A percentile compares a stretch with the other conserved stretches of the same genome.
phyloP scores from a whole-genome alignment of 2,888 invertebrate species.

The Standfussiana lucernea region DNA sequence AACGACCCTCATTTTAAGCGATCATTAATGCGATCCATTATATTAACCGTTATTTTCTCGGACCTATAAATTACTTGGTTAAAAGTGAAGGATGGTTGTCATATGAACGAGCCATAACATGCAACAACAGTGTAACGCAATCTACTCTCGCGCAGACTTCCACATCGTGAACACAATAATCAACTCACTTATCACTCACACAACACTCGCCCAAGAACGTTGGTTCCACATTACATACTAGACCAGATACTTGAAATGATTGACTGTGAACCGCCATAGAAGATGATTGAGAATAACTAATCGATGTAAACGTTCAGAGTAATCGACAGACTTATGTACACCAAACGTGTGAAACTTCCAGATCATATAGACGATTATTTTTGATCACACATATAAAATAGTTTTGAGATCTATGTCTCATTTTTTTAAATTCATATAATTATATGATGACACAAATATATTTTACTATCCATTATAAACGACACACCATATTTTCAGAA shows the following conservation, averaged over 20 bases:
- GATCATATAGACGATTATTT: slow-evolving; percentile 46
- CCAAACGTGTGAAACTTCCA: slow-evolving; percentile 27
- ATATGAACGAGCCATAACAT: slow-evolving; percentile 27
- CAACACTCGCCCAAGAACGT: slow-evolving; percentile 35
- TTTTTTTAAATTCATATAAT: slow-evolving; percentile 44
- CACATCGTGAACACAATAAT: slow-evolving; percentile 39
- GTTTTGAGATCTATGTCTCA: slow-evolving; percentile 59
- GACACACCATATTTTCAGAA: slow-evolving; percentile 69
- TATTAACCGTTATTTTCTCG: neutral
- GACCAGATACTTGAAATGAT: slow-evolving; percentile 17
- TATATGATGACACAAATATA: slow-evolving; percentile 60
- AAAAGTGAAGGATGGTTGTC: neutral
- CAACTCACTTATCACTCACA: slow-evolving; percentile 29
- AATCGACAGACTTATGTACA: slow-evolving; percentile 47
- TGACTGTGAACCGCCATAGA: slow-evolving; percentile 27
- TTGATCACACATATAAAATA: slow-evolving; percentile 61
- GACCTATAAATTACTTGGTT: neutral
- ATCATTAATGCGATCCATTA: neutral
- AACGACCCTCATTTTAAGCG: neutral
- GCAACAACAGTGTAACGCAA: slow-evolving; percentile 36
- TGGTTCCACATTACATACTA: slow-evolving; percentile 30
- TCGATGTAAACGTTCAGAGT: slow-evolving; percentile 38
- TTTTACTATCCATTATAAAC: slow-evolving; percentile 61
- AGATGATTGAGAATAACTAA: slow-evolving; percentile 26
- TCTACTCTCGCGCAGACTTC: slow-evolving; percentile 17